phyloP scores from a whole-genome alignment of 2,888 invertebrate species.

The Prenolepis imparis region DNA sequence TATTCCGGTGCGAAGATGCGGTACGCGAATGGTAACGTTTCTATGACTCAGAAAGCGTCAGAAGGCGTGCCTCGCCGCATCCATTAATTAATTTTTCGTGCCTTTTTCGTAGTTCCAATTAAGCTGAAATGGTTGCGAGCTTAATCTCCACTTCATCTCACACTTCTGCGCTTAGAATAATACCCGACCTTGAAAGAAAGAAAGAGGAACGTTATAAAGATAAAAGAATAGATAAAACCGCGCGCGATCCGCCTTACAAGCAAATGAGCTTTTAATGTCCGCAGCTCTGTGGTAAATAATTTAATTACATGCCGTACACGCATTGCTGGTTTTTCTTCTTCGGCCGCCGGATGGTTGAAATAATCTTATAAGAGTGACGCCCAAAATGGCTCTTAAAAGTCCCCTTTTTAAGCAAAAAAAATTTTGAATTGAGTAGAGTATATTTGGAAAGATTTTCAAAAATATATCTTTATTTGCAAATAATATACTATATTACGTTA shows the following conservation, averaged over 20 bases:
- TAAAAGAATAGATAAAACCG: constrained; percentile 21
- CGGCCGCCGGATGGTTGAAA: neutral
- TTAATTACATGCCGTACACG: constrained; percentile 38
- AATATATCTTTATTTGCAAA: too few species aligned
- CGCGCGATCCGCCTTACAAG: constrained; percentile 11
- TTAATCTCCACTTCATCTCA: constrained; percentile 60
- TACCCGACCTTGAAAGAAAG: constrained; percentile 27
- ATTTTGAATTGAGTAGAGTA: too few species aligned
- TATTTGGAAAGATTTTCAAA: too few species aligned
- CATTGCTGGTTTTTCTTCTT: constrained; percentile 13
- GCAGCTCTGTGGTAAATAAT: constrained; percentile 49
- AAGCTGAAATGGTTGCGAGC: constrained; percentile 54
- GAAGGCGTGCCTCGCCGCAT: neutral
- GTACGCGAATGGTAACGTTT: constrained; percentile 23
- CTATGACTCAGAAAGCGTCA: constrained; percentile 19
- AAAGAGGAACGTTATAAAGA: neutral
- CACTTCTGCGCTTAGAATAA: constrained; percentile 52
- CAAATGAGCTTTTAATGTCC: constrained; percentile 60
- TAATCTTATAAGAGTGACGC: constrained; percentile 4
- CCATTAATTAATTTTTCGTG: constrained; percentile 60
- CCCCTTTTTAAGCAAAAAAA: too few species aligned
- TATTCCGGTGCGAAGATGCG: neutral
- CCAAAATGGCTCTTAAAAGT: too few species aligned
- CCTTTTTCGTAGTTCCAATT: constrained; percentile 64
- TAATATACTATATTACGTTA: too few species aligned